Evolutionary conservation across 2,113 vertebrate species (phyloP), one percentile per base, ranked within the genome.

Genomic region (Apodemus sylvaticus): DNA sequence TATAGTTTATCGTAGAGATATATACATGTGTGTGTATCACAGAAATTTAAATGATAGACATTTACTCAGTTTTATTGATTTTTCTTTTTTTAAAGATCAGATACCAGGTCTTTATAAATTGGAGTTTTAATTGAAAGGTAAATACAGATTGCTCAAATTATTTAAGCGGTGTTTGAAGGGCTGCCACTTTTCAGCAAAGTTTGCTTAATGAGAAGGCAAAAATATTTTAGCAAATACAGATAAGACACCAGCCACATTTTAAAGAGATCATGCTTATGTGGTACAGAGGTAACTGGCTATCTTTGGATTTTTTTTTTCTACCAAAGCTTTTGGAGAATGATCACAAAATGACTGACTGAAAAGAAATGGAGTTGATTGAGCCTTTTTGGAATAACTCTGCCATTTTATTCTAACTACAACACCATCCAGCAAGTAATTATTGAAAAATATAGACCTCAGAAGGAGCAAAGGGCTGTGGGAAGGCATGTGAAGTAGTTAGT

Each of bases 111-210:
- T 93, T 97, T 93, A 82, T 92, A 92, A 89, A 74, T 9, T 51
- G 73, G 24, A 74, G 86, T 90, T 95, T 95, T 94, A 92, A 82
- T 55, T 86, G 71, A 92, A 92, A 87, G 3, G 8, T 89, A 36
- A 90, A n/a, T n/a, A 92, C 22, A 68, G 3, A 20, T n/a, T 26
- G 14, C 22, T 93, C 51, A 90, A 71, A 79, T 42, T 89, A 62
- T 70, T 76, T 91, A 85, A 22, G 34, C n/a, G 71, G 78, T 42
- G 2, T 48, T 81, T 82, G 2, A 71, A n/a, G 1, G 4, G 8
- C 81, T 94, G 89, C 12, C 45, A 39, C n/a, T 34, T 48, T 93
- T 90, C 51, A 70, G 20, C 16, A 91, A 36, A 5, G 42, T 90
- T 90, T 86, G 55, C 71, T 92, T 82, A 93, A 45, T 36, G 14